phyloP scores from a whole-genome alignment of 2,888 invertebrate species.

The Brenthis daphne region DNA sequence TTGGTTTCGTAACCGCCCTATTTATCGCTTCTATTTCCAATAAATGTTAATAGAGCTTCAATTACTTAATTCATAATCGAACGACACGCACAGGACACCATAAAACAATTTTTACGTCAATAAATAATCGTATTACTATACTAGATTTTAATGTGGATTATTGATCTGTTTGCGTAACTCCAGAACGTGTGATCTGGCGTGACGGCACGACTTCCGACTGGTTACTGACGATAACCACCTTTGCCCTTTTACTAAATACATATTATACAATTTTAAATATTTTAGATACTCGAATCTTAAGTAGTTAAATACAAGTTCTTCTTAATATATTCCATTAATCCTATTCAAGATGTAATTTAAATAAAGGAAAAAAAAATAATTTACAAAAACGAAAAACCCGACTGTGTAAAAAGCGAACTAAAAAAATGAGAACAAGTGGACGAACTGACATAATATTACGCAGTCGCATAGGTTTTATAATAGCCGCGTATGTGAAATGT shows the following conservation, averaged over 20 bases:
- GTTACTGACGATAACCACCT: background rate
- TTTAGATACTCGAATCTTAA: too few relatives aligned
- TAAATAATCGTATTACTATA: conserved; percentile 7
- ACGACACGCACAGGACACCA: background rate
- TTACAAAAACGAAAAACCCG: too few relatives aligned
- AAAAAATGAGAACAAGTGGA: too few relatives aligned
- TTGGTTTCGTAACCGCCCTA: too few relatives aligned
- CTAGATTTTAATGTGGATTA: conserved; percentile 5
- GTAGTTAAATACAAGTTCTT: too few relatives aligned
- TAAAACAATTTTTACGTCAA: conserved; percentile 6
- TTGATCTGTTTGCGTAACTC: conserved; percentile 20
- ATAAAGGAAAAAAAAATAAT: background rate
- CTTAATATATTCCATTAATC: too few relatives aligned
- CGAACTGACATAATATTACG: too few relatives aligned
- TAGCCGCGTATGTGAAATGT: too few relatives aligned
- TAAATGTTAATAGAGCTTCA: background rate
- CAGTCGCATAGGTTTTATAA: too few relatives aligned
- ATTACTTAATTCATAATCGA: background rate
- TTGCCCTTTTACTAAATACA: background rate
- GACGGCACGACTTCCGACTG: conserved; percentile 2
- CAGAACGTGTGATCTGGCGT: conserved; percentile 5
- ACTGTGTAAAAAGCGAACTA: too few relatives aligned
- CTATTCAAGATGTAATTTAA: background rate
- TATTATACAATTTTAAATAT: too few relatives aligned
- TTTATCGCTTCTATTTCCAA: background rate